Percentiles rank a stretch among this genome's conserved stretches.
phyloP scores from a whole-genome alignment of 2,888 invertebrate species.

The Emmelina monodactyla region DNA sequence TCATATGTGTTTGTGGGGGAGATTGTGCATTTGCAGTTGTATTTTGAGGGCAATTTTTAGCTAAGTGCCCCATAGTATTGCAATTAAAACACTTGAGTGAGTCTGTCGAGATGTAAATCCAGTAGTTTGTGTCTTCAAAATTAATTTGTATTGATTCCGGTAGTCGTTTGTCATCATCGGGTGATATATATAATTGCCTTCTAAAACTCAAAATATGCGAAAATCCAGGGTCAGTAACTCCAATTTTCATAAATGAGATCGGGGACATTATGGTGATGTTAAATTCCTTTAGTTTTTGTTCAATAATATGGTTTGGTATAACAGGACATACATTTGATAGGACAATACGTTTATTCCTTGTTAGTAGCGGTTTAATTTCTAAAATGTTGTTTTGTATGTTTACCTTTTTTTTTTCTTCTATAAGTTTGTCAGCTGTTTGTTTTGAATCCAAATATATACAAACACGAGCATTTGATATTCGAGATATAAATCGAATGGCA shows the following conservation, averaged over 20 bases:
- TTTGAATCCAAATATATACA: conserved; percentile 12
- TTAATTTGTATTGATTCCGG: conserved; percentile 11
- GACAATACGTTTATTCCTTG: conserved; percentile 4
- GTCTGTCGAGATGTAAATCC: conserved; percentile 12
- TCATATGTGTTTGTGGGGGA: too few species aligned
- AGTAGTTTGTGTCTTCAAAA: conserved; percentile 12
- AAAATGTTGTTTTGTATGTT: not conserved
- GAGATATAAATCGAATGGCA: conserved; percentile 11
- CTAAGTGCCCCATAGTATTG: conserved; percentile 8
- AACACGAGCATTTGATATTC: conserved; percentile 12
- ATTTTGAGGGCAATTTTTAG: conserved; percentile 6
- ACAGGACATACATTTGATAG: conserved; percentile 11
- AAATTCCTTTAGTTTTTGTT: conserved; percentile 6
- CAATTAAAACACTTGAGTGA: conserved; percentile 12
- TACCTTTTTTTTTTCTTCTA: conserved; percentile 7
- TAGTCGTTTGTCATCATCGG: conserved; percentile 7
- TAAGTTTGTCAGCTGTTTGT: conserved; percentile 10
- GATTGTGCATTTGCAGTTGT: too few species aligned
- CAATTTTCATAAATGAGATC: conserved; percentile 7
- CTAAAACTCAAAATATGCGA: conserved; percentile 10
- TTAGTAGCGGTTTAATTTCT: conserved; percentile 4
- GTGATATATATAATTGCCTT: conserved; percentile 9
- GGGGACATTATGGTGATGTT: conserved; percentile 8
- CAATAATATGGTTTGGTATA: conserved; percentile 6
- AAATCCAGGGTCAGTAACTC: conserved; percentile 6